A percentile compares a stretch with the other conserved stretches of the same genome.
Conservation (phyloP, 2,113 vertebrate species). For the Rhipidura dahli region DNA sequence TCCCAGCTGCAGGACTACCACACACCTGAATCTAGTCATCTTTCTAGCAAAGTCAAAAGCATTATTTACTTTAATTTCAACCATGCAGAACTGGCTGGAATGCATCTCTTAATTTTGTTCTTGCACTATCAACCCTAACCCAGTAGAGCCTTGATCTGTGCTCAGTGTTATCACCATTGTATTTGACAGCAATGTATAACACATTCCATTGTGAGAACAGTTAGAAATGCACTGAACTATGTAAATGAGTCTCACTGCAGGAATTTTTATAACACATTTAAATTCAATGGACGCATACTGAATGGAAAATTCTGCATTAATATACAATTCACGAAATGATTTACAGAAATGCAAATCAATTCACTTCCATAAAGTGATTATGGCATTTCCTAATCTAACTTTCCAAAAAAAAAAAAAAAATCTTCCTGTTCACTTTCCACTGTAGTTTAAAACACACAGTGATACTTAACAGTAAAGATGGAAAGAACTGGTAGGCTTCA, state of each 20-base stretch:
- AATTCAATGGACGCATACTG: neutral
- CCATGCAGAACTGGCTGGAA: neutral
- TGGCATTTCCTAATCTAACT: neutral
- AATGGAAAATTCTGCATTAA: neutral
- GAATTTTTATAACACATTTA: neutral
- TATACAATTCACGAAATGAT: neutral
- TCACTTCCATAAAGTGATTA: neutral
- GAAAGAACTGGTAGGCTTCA: neutral
- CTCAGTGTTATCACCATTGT: neutral
- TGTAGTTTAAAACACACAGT: neutral
- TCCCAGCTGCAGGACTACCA: neutral
- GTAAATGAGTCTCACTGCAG: neutral
- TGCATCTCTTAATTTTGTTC: neutral
- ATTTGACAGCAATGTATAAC: neutral
- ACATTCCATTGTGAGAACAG: neutral
- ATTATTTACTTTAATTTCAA: neutral
- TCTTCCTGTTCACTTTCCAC: neutral
- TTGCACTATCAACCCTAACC: neutral
- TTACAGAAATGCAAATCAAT: neutral
- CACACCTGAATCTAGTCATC: neutral
- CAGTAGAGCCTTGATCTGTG: neutral
- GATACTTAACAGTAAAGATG: fast-evolving
- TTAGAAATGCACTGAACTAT: neutral
- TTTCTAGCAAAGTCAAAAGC: neutral
- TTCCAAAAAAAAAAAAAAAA: neutral